A percentile compares a stretch with the other conserved stretches of the same genome.
These are phyloP conservation scores for Chirona hameri DNA, from an alignment of 2,888 invertebrate species.

Conservation along the genomic window DNA sequence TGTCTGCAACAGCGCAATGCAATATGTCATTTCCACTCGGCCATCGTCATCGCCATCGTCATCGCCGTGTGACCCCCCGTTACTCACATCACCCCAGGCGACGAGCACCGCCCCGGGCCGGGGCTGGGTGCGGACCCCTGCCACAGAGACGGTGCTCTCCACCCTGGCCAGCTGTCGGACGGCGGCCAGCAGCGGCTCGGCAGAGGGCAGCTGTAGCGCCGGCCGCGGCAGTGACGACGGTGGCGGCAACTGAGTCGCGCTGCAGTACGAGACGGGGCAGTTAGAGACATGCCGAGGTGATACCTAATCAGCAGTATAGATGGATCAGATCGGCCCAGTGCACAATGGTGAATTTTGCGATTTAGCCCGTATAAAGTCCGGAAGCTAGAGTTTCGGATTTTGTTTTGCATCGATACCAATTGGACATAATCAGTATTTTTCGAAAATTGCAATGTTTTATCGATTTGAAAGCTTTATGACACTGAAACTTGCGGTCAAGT, in stretches of 20 bases:
- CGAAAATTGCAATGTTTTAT: too few species aligned
- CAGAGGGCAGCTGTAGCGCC: background rate
- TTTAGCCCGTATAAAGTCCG: too few species aligned
- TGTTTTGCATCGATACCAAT: too few species aligned
- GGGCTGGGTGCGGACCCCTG: background rate
- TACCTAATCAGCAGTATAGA: too few species aligned
- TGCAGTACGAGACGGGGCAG: background rate
- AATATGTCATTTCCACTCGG: background rate
- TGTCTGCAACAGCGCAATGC: background rate
- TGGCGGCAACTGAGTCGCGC: background rate
- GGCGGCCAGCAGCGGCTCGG: background rate
- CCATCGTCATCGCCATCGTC: background rate
- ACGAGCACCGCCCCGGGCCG: background rate
- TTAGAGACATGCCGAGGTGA: too few species aligned
- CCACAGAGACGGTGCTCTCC: background rate
- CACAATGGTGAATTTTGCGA: too few species aligned
- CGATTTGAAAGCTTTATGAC: too few species aligned
- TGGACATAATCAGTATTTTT: too few species aligned
- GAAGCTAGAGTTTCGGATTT: too few species aligned
- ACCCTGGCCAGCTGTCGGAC: background rate
- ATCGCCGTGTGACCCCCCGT: background rate
- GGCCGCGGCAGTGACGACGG: background rate
- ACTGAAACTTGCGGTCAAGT: too few species aligned
- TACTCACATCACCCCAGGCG: background rate
- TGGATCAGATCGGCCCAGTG: too few species aligned